Conservation (phyloP, 2,113 vertebrate species). For the Gambusia affinis region DNA sequence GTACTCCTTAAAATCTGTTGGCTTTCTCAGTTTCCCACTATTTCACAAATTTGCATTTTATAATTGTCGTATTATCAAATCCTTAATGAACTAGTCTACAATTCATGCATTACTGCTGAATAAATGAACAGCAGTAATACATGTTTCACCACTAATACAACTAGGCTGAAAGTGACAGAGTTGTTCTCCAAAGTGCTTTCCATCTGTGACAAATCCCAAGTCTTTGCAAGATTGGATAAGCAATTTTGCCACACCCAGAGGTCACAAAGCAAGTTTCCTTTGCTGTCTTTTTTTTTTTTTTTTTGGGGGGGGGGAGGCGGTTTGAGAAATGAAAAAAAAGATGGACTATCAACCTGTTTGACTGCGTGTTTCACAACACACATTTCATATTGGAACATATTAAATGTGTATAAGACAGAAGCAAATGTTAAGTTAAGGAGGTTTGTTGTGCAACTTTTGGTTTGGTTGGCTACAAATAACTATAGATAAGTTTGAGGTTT, state of each 20-base stretch:
- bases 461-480: not conserved
- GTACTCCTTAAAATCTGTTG: not conserved
- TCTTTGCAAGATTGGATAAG: not conserved
- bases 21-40: not conserved
- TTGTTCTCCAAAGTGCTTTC: not conserved
- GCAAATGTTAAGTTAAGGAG: constrained; percentile 29
- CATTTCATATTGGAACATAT: constrained; percentile 26
- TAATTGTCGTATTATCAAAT: not conserved
- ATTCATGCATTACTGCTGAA: not conserved
- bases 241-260: not conserved
- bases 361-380: constrained; percentile 13
- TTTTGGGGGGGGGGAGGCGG: not conserved
- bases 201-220: not conserved
- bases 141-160: not conserved
- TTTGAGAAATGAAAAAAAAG: constrained; percentile 7
- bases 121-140: not conserved
- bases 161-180: not conserved
- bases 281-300: constrained; percentile 1
- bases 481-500: not conserved
- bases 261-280: not conserved
- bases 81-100: not conserved
- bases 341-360: constrained; percentile 9
- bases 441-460: not conserved
- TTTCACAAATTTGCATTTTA: not conserved
- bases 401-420: constrained; percentile 33